Conservation (phyloP, 2,888 invertebrate species). For the Parapristionchus giblindavisi region DNA sequence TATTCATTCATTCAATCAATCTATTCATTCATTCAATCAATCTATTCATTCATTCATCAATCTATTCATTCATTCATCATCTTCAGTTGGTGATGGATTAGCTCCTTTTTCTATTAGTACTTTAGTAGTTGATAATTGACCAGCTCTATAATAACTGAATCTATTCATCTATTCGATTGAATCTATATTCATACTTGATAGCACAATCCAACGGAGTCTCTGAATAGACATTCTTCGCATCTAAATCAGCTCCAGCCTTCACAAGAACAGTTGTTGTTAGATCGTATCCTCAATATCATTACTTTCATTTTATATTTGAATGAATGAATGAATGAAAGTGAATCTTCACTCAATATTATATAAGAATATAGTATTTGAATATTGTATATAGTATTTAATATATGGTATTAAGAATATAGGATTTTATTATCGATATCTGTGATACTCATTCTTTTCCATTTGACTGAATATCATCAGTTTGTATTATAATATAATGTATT, state of each 20-base stretch:
- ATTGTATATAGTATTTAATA: background rate
- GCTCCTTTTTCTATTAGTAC: constrained; percentile 17
- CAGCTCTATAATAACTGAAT: background rate
- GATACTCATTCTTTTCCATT: background rate
- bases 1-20: background rate
- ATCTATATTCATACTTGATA: background rate
- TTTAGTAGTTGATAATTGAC: background rate
- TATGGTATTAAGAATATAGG: background rate
- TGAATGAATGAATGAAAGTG: background rate
- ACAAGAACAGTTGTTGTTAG: background rate
- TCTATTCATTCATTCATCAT: background rate
- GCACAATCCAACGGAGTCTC: constrained; percentile 27
- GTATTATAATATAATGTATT: too few relatives aligned
- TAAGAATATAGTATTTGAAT: background rate
- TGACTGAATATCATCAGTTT: background rate
- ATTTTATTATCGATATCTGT: background rate
- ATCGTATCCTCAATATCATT: background rate
- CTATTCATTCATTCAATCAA: background rate
- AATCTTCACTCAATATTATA: background rate
- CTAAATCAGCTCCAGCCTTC: constrained; percentile 10
- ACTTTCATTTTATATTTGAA: background rate
- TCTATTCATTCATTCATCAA: background rate
- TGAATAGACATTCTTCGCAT: constrained; percentile 23
- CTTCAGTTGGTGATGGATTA: background rate
- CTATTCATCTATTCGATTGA: too few relatives aligned